Conservation (phyloP, 2,113 vertebrate genomes). For the Cyprinodon brontotheroides region DNA sequence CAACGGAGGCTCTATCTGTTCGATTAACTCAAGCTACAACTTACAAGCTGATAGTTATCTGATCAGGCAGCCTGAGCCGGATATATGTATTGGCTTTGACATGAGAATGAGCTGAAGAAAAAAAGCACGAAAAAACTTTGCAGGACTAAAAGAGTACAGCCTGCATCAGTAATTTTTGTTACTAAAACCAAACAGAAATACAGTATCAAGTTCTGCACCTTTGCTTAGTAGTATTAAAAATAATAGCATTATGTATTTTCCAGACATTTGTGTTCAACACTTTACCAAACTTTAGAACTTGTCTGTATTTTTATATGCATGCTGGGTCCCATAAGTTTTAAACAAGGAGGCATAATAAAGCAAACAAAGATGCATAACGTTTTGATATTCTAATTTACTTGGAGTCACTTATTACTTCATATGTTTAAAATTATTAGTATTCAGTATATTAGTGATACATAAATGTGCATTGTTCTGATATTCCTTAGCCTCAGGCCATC, state of each 20-base stretch:
- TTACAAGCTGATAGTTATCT: background rate
- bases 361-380: background rate
- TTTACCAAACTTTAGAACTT: background rate
- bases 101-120: constrained; percentile 23
- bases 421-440: background rate
- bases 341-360: background rate
- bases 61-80: background rate
- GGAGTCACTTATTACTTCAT: background rate
- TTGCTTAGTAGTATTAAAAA: background rate
- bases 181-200: background rate
- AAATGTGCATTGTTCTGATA: background rate
- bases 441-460: background rate
- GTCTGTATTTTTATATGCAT: too few species aligned
- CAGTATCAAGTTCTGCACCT: background rate
- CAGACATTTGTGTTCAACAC: background rate
- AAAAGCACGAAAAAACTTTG: background rate
- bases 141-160: constrained; percentile 24
- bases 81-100: constrained; percentile 49
- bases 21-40: constrained; percentile 20
- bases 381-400: background rate
- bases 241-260: background rate
- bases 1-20: constrained; percentile 27
- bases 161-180: constrained; percentile 25
- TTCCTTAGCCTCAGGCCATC: background rate
- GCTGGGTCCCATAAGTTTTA: background rate